A percentile compares a stretch with the other conserved stretches of the same genome.
These are phyloP conservation scores for Lutraria rhynchaena DNA, from an alignment of 1,140 invertebrate genomes.

Conservation along the genomic window DNA sequence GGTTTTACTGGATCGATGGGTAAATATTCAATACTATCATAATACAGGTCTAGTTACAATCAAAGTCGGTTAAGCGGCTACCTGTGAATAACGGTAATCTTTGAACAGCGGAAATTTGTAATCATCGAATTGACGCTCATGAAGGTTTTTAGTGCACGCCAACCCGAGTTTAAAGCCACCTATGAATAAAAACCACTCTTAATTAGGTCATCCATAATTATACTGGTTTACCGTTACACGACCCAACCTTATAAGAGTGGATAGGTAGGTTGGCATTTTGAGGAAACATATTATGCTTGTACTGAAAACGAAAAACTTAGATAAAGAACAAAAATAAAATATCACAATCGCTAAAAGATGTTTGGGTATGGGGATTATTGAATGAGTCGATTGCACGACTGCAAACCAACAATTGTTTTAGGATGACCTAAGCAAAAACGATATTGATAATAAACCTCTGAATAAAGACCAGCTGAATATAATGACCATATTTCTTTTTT, in stretches of 20 bases:
- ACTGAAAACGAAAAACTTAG: background rate
- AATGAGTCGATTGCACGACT: background rate
- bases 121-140: background rate
- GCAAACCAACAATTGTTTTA: too few relatives aligned
- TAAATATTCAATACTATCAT: constrained; percentile 46
- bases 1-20: constrained; percentile 95
- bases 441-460: background rate
- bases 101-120: background rate
- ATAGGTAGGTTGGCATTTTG: background rate
- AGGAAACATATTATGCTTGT: background rate
- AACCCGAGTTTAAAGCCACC: background rate
- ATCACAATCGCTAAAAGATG: background rate
- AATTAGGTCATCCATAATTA: background rate
- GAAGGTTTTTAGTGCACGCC: too few relatives aligned
- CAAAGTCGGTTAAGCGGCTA: background rate
- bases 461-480: too few relatives aligned
- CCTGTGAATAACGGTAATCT: background rate
- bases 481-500: background rate
- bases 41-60: background rate
- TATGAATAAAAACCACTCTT: background rate
- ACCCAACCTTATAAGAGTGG: background rate
- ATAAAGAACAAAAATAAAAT: background rate
- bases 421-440: background rate
- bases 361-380: background rate
- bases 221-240: background rate